Conservation (phyloP, 2,888 invertebrate genomes). For the Tipula helvola region DNA sequence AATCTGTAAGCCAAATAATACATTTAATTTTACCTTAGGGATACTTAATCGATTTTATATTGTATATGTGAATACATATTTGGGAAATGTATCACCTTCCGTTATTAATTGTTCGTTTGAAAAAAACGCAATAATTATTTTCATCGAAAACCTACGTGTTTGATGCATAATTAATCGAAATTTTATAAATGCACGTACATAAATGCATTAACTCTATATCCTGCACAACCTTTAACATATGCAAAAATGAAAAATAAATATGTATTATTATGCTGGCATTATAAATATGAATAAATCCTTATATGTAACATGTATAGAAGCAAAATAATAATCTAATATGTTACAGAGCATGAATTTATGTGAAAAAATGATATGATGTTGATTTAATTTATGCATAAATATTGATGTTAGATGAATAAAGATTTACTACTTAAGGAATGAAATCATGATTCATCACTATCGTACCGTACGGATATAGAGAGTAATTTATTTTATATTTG, state of each 20-base stretch:
- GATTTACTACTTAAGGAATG: neutral
- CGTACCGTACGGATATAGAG: neutral
- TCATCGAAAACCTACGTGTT: neutral
- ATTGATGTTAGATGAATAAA: neutral
- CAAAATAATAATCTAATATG: neutral
- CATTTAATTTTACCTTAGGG: neutral
- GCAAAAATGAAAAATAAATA: neutral
- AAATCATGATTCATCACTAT: neutral
- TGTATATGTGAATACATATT: neutral
- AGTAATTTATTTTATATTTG: neutral
- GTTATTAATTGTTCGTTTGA: too few species aligned
- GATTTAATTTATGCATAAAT: neutral
- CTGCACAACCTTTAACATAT: neutral
- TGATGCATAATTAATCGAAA: neutral
- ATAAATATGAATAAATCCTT: neutral
- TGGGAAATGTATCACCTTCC: neutral
- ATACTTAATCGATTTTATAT: neutral
- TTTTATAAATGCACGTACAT: neutral
- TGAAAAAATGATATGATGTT: neutral
- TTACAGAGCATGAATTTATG: neutral
- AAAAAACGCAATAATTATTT: neutral
- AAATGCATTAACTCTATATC: neutral
- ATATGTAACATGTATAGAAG: neutral
- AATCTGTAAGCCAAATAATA: neutral
- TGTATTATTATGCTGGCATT: neutral